phyloP scores from a whole-genome alignment of 1,140 invertebrate genomes.

The Drosophila santomea region DNA sequence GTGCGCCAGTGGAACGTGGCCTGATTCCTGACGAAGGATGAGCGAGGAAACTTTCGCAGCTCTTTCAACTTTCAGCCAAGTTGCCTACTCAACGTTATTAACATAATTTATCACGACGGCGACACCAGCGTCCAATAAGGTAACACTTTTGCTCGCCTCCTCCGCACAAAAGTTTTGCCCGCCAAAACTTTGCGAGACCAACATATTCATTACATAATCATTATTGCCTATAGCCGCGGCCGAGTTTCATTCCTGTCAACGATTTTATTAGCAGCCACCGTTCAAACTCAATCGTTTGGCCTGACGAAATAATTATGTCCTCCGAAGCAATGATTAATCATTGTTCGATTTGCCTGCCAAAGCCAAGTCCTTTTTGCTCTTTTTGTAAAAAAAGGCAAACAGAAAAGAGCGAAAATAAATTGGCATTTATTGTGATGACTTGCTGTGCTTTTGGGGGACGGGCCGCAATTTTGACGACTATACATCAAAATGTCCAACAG shows the following conservation, averaged over 20 bases:
- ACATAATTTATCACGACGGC: slow-evolving; percentile 82
- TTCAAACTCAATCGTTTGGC: slow-evolving; percentile 10
- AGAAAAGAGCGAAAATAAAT: slow-evolving; percentile 56
- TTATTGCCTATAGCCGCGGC: slow-evolving; percentile 49
- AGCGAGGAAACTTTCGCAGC: slow-evolving; percentile 56
- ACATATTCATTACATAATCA: slow-evolving; percentile 78
- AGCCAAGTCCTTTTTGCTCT: slow-evolving; percentile 1
- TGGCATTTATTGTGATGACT: slow-evolving; percentile 68
- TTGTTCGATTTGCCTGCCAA: slow-evolving; percentile 53
- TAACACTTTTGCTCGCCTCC: slow-evolving; percentile 66
- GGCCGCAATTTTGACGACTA: slow-evolving; percentile 32
- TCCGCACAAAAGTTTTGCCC: slow-evolving; percentile 32
- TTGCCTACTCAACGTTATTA: slow-evolving; percentile 72
- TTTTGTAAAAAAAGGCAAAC: slow-evolving; percentile 9
- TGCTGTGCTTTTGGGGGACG: slow-evolving; percentile 12
- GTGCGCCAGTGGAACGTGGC: slow-evolving; percentile 46
- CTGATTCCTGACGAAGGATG: slow-evolving; percentile 78
- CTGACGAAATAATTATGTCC: slow-evolving; percentile 67
- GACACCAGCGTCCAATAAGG: slow-evolving; percentile 72
- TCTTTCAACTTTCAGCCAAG: slow-evolving; percentile 64
- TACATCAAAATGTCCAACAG: slow-evolving; percentile 57
- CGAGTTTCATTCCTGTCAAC: slow-evolving; percentile 47
- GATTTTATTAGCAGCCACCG: slow-evolving; percentile 54
- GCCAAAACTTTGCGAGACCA: slow-evolving; percentile 18
- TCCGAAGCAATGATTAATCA: slow-evolving; percentile 69